Conservation (phyloP, 1,140 invertebrate species). For the Zophobas atratus region DNA sequence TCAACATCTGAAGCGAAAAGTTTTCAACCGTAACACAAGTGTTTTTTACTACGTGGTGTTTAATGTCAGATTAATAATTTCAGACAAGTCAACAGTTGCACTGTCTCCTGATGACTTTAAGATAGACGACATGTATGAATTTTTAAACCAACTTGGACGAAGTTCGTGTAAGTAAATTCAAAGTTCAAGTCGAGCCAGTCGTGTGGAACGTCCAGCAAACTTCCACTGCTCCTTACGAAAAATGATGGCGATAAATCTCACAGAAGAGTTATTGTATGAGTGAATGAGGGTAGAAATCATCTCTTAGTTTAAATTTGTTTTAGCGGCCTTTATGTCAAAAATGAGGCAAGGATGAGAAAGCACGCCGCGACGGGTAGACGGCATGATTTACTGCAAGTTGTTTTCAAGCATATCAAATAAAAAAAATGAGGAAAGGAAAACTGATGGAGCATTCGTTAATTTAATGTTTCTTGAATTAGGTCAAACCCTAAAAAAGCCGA, state of each 20-base stretch:
- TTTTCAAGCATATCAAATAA: not conserved
- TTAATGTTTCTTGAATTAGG: not conserved
- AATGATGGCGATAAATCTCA: constrained; percentile 20
- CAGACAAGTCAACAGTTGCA: too few species aligned
- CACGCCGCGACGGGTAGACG: not conserved
- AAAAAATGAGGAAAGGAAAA: not conserved
- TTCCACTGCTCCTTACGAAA: not conserved
- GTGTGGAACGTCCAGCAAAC: not conserved
- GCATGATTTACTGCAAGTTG: constrained; percentile 4
- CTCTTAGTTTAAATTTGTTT: constrained; percentile 23
- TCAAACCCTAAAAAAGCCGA: not conserved
- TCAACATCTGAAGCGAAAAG: too few species aligned
- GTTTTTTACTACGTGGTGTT: too few species aligned
- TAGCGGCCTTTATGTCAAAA: constrained; percentile 23
- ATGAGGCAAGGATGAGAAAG: not conserved
- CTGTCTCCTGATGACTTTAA: not conserved
- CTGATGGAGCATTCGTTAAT: constrained; percentile 5
- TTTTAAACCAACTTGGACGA: not conserved
- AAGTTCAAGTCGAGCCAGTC: not conserved
- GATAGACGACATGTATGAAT: not conserved
- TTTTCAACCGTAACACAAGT: too few species aligned
- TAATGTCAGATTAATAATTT: too few species aligned
- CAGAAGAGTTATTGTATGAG: constrained; percentile 7
- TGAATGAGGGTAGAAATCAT: constrained; percentile 15
- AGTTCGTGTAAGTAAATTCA: not conserved